Conservation (phyloP, 2,888 invertebrate species). For the Diarsia dahlii region DNA sequence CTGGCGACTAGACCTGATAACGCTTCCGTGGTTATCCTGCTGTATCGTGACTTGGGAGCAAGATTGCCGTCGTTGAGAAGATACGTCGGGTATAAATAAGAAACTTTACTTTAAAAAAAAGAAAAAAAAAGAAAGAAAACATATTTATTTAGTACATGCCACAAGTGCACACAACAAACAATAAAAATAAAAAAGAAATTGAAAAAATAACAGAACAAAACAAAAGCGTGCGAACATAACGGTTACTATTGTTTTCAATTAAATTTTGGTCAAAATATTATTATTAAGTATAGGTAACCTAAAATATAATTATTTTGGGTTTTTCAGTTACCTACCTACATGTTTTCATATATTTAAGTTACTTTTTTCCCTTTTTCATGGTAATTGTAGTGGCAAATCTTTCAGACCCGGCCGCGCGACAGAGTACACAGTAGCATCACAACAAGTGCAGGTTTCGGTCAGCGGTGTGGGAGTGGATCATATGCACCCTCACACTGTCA, state of each 20-base stretch:
- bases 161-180: too few relatives aligned
- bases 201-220: too few relatives aligned
- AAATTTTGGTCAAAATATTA: not conserved
- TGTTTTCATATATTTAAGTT: conserved; percentile 9
- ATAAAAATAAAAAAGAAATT: too few relatives aligned
- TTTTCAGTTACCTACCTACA: not conserved
- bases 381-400: conserved; percentile 76
- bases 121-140: too few relatives aligned
- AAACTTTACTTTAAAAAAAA: too few relatives aligned
- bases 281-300: too few relatives aligned
- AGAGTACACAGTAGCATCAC: conserved; percentile 92
- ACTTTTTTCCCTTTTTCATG: conserved; percentile 52
- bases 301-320: not conserved
- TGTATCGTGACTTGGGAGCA: conserved; percentile 92
- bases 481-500: conserved; percentile 81
- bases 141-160: too few relatives aligned
- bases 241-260: not conserved
- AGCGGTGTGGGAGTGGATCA: conserved; percentile 79
- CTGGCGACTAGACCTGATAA: conserved; percentile 77
- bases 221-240: too few relatives aligned
- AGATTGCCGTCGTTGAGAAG: conserved; percentile 92
- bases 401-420: conserved; percentile 92
- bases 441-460: conserved; percentile 83
- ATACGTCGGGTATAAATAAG: conserved; percentile 90
- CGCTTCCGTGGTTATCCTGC: conserved; percentile 87